Conservation (phyloP, 2,888 invertebrate genomes). For the Caenorhabditis uteleia region DNA sequence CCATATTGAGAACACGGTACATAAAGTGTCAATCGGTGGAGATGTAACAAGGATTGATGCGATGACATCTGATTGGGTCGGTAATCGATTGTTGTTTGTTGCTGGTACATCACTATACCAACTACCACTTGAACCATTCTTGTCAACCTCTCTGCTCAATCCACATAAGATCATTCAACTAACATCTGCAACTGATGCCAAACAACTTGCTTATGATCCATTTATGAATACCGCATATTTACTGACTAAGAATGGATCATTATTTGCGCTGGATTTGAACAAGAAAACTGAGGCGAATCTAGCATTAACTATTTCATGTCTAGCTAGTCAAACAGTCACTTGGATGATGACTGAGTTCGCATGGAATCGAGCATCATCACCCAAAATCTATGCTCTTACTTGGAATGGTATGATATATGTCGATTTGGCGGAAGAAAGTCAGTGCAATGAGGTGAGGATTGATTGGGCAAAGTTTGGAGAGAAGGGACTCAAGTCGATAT, state of each 20-base stretch:
- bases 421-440: conserved; percentile 46
- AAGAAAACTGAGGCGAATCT: conserved; percentile 61
- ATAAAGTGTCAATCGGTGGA: conserved; percentile 58
- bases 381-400: conserved; percentile 65
- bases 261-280: conserved; percentile 62
- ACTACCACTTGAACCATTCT: conserved; percentile 62
- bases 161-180: conserved; percentile 61
- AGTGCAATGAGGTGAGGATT: conserved; percentile 63
- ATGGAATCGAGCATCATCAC: conserved; percentile 66
- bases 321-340: conserved; percentile 61
- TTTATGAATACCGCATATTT: conserved; percentile 68
- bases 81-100: conserved; percentile 63
- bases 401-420: conserved; percentile 63
- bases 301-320: conserved; percentile 58
- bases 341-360: conserved; percentile 64
- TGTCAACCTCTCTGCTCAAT: conserved; percentile 55
- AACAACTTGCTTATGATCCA: conserved; percentile 68
- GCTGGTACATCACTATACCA: conserved; percentile 47
- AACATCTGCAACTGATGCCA: conserved; percentile 64
- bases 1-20: conserved; percentile 53
- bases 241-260: conserved; percentile 65
- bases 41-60: conserved; percentile 61
- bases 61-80: conserved; percentile 69
- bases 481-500: conserved; percentile 64
- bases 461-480: conserved; percentile 68